Evolutionary conservation across 2,888 invertebrate genomes (phyloP), one percentile per base, ranked within the genome.

Genomic region (Phlogophora meticulosa): DNA sequence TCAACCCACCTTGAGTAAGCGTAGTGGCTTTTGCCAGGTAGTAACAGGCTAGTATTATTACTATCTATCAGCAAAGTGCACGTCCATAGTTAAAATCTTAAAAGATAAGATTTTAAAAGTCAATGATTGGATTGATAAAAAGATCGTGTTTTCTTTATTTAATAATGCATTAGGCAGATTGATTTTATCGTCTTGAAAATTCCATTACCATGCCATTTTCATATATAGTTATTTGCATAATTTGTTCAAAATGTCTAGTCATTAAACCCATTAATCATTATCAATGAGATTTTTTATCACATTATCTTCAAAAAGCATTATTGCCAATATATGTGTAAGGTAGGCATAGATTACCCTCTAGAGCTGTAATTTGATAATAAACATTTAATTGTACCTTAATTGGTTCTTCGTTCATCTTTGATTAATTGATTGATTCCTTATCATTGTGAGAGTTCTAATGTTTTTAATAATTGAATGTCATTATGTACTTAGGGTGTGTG

Each of bases 71-170:
- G 20, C 11, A 40, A 15, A 40, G 24, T 46, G 17, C 13, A 9
- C 3, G 22, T n/a, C 10, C 0, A 9, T 13, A 24, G 7, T 34
- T 28, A n/a, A 36, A 13, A 48, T 40, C 11, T 48, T 49, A 11
- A 46, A 46, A 22, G 24, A 48, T 52, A 53, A 22, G 1, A 46
- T 40, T n/a, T n/a, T 9, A 15, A 42, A 53, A 20, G 24, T 43
- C 15, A 24, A 22, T 38, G 4, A 38, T 67, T 28, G 4, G 28
- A 28, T 28, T 28, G 28, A 28, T 28, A 28, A 28, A 2, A 28
- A 28, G n/a, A 71, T 42, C n/a, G 20, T 7, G 17, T 22, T 61
- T 61, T 36, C 5, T 20, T 24, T 17, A 13, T 17, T 28, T 49
- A 28, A 49, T 4, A 49, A 20, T 67, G 7, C 15, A 34, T 62